Percentiles rank a stretch among this genome's conserved stretches.
phyloP scores from a whole-genome alignment of 1,140 invertebrate genomes.

The Notospermus geniculatus region DNA sequence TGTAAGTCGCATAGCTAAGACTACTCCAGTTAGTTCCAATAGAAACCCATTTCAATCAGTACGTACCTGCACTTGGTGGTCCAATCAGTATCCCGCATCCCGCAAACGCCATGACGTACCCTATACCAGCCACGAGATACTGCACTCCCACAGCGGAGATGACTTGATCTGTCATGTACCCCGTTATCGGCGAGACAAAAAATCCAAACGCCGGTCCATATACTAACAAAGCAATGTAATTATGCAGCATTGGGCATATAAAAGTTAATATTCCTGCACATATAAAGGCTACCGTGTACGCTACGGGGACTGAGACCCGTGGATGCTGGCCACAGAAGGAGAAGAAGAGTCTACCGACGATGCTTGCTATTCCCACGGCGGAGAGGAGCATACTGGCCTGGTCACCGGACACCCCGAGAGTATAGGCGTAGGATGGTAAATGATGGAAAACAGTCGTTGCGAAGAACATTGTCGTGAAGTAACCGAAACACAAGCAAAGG shows the following conservation, averaged over 20 bases:
- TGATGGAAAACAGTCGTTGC: conserved; percentile 26
- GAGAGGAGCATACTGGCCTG: conserved; percentile 75
- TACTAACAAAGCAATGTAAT: conserved; percentile 21
- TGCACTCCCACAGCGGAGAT: too few relatives aligned
- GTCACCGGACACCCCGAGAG: conserved; percentile 13
- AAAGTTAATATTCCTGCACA: conserved; percentile 20
- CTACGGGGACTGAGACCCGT: conserved; percentile 15
- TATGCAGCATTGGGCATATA: conserved; percentile 17
- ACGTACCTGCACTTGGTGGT: too few relatives aligned
- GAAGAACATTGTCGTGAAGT: too few relatives aligned
- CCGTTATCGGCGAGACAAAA: conserved; percentile 6
- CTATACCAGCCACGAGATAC: too few relatives aligned
- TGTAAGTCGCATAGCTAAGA: neutral
- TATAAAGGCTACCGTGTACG: conserved; percentile 22
- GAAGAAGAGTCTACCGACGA: conserved; percentile 26
- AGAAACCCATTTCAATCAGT: too few relatives aligned
- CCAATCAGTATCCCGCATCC: too few relatives aligned
- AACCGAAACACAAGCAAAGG: too few relatives aligned
- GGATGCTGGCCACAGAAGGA: conserved; percentile 18
- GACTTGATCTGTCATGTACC: too few relatives aligned
- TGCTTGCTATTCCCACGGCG: conserved; percentile 68
- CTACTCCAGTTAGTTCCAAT: too few relatives aligned
- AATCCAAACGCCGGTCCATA: conserved; percentile 25
- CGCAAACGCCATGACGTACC: too few relatives aligned
- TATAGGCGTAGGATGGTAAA: conserved; percentile 23